phyloP scores from a whole-genome alignment of 2,888 invertebrate genomes.

The Scrobipalpa atriplicella region DNA sequence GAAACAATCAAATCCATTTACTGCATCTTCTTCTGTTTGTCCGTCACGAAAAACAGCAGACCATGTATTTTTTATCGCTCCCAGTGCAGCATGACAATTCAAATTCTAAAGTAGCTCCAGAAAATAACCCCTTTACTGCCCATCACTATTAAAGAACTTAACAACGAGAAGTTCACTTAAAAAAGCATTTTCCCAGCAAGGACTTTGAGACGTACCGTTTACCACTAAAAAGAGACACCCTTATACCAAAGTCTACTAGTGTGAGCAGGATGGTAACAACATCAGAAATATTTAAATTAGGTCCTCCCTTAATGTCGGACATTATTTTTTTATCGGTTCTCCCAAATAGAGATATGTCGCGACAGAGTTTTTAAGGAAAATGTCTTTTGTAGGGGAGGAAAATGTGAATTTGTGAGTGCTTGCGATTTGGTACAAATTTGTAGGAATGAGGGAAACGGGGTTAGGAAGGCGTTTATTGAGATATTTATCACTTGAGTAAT shows the following conservation, averaged over 20 bases:
- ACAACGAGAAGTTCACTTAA: conserved; percentile 65
- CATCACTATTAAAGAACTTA: conserved; percentile 20
- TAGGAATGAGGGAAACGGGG: neutral
- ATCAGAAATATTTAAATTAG: conserved; percentile 79
- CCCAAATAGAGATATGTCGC: conserved; percentile 74
- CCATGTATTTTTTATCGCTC: too few species aligned
- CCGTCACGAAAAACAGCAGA: too few species aligned
- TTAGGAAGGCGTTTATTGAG: conserved; percentile 9
- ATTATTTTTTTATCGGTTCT: conserved; percentile 79
- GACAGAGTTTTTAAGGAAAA: conserved; percentile 45
- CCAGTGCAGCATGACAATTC: too few species aligned
- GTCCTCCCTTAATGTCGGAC: conserved; percentile 75
- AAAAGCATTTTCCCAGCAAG: conserved; percentile 70
- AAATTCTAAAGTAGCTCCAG: too few species aligned
- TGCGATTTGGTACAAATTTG: conserved; percentile 28
- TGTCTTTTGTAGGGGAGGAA: conserved; percentile 44
- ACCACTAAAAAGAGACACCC: conserved; percentile 48
- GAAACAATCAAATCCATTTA: too few species aligned
- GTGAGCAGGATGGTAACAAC: conserved; percentile 47
- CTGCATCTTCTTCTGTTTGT: too few species aligned
- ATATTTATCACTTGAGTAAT: neutral
- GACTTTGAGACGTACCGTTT: conserved; percentile 66
- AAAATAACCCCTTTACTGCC: neutral
- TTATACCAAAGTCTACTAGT: conserved; percentile 33
- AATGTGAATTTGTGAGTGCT: conserved; percentile 42